These are phyloP conservation scores for Drosophila lacicola DNA, from an alignment of 2,888 invertebrate species.

Conservation along the genomic window DNA sequence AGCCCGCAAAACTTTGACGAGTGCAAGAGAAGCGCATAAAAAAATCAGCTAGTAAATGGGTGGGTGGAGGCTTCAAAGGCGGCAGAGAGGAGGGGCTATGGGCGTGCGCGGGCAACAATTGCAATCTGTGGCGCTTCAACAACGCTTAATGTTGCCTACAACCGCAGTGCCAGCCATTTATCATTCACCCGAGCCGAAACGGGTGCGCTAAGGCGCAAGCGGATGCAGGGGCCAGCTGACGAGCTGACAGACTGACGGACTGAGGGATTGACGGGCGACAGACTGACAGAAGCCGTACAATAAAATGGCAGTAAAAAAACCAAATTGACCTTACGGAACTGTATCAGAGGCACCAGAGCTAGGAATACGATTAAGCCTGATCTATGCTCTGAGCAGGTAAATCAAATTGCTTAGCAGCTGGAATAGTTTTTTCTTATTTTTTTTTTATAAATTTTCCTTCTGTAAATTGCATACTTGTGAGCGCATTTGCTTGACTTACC, in stretches of 20 bases:
- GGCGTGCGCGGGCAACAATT: slow-evolving; percentile 55
- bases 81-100: neutral
- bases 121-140: slow-evolving; percentile 77
- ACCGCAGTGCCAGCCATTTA: slow-evolving; percentile 78
- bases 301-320: slow-evolving; percentile 34
- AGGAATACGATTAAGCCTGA: slow-evolving; percentile 38
- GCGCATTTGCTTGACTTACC: slow-evolving; percentile 42
- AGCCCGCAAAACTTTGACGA: slow-evolving; percentile 59
- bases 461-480: slow-evolving; percentile 27
- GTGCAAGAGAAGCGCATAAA: slow-evolving; percentile 41
- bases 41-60: slow-evolving; percentile 37
- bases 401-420: slow-evolving; percentile 43
- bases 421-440: slow-evolving; percentile 6
- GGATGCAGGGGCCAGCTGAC: slow-evolving; percentile 6
- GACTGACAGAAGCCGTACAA: slow-evolving; percentile 30
- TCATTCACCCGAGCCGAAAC: slow-evolving; percentile 61
- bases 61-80: neutral
- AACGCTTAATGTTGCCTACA: slow-evolving; percentile 76
- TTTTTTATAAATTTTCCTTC: neutral
- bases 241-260: slow-evolving; percentile 17
- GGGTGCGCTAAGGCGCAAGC: slow-evolving; percentile 9
- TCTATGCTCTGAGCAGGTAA: slow-evolving; percentile 40
- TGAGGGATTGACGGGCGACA: slow-evolving; percentile 20
- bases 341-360: slow-evolving; percentile 4
- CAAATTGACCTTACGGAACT: slow-evolving; percentile 49